phyloP scores from a whole-genome alignment of 2,888 invertebrate genomes.

The Pammene fasciana region DNA sequence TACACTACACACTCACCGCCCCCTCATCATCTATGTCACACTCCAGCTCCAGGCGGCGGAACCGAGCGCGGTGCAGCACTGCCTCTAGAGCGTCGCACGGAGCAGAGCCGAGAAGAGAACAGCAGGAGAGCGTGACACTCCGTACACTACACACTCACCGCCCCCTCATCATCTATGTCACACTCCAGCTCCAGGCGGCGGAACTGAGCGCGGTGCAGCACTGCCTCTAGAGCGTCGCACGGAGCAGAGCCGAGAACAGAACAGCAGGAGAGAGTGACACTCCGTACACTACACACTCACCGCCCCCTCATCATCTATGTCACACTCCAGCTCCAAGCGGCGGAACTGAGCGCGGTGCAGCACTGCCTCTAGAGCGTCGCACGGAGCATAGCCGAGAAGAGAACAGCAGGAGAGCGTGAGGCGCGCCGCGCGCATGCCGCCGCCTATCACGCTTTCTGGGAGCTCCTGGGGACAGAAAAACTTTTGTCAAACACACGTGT shows the following conservation, averaged over 20 bases:
- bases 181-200: constrained; percentile 87
- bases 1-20: constrained; percentile 58
- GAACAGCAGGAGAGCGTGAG: constrained; percentile 60
- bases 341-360: no score
- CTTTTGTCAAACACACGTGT: neutral
- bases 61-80: constrained; percentile 90
- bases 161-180: constrained; percentile 82
- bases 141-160: constrained; percentile 77
- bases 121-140: constrained; percentile 82
- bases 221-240: constrained; percentile 92
- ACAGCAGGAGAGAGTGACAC: constrained; percentile 70
- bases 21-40: constrained; percentile 89
- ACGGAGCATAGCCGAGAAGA: no score
- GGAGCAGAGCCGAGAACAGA: constrained; percentile 85
- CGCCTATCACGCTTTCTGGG: constrained; percentile 55
- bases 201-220: constrained; percentile 91
- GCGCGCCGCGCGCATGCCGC: constrained; percentile 81
- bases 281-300: no score
- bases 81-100: constrained; percentile 93
- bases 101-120: constrained; percentile 84
- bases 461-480: neutral
- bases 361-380: no score
- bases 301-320: no score
- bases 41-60: constrained; percentile 87
- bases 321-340: no score